Evolutionary conservation across 2,888 invertebrate species (phyloP).

Genomic region (Portevinia maculata): DNA sequence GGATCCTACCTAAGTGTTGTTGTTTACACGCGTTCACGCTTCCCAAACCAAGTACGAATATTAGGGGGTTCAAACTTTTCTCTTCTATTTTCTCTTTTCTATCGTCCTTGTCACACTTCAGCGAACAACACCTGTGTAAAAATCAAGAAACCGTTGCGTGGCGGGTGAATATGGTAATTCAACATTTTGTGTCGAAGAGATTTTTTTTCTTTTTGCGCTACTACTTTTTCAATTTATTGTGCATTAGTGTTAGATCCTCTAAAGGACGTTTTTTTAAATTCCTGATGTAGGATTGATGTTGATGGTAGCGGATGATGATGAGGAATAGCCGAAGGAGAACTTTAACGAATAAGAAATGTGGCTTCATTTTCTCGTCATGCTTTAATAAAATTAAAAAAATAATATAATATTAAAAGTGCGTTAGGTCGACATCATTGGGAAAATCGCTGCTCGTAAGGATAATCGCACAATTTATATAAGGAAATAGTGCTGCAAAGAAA

Average conservation of each 20-base stretch:
- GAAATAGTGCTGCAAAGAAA: conserved; percentile 75
- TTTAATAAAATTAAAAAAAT: conserved; percentile 63
- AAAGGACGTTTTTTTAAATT: conserved; percentile 40
- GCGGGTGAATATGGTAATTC: conserved; percentile 48
- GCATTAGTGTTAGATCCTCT: conserved; percentile 51
- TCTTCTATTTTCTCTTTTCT: conserved; percentile 5
- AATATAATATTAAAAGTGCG: conserved; percentile 1
- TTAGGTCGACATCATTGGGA: conserved; percentile 8
- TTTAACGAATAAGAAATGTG: conserved; percentile 8
- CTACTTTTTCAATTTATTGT: conserved; percentile 66
- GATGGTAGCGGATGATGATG: not conserved
- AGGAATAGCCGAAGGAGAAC: not conserved
- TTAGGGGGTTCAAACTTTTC: conserved; percentile 31
- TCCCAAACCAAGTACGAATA: conserved; percentile 17
- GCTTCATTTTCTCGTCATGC: conserved; percentile 38
- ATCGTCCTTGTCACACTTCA: conserved; percentile 24
- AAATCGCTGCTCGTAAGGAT: conserved; percentile 2
- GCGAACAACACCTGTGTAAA: conserved; percentile 56
- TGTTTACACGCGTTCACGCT: conserved; percentile 59
- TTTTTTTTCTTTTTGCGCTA: conserved; percentile 5
- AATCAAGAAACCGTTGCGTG: conserved; percentile 17
- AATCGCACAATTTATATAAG: conserved; percentile 57
- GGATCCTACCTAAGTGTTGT: conserved; percentile 64
- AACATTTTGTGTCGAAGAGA: conserved; percentile 24
- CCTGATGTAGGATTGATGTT: conserved; percentile 24